A percentile compares a stretch with the other conserved stretches of the same genome.
These are phyloP conservation scores for Callionymus lyra DNA, from an alignment of 2,113 vertebrate genomes.

Conservation along the genomic window DNA sequence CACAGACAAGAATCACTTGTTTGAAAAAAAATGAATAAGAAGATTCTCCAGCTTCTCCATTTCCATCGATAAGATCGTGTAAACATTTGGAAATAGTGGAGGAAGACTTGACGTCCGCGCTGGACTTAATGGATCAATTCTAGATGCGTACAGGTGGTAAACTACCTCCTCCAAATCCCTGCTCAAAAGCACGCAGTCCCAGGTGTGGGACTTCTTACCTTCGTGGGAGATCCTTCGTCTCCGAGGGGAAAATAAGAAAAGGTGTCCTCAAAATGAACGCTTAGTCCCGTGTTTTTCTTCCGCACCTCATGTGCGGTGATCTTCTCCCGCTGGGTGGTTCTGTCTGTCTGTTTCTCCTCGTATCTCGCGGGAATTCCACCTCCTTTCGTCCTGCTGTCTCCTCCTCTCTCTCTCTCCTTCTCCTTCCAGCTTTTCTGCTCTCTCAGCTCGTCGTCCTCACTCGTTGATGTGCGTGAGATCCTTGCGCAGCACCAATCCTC, in stretches of 20 bases:
- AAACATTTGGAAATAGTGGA: not conserved
- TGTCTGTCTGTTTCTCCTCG: constrained; percentile 13
- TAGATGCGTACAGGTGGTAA: constrained; percentile 32
- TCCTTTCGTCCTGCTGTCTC: constrained; percentile 2
- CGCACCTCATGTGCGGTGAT: constrained; percentile 29
- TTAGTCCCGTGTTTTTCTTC: constrained; percentile 27
- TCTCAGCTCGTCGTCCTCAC: constrained; percentile 33
- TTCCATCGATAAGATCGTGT: no score
- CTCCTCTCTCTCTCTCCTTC: not conserved
- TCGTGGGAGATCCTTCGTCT: constrained; percentile 8
- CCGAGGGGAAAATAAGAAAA: not conserved
- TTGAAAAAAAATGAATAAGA: no score
- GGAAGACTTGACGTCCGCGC: not conserved
- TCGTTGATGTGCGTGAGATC: not conserved
- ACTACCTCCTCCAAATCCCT: not conserved
- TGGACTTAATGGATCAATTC: constrained; percentile 29
- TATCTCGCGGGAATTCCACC: constrained; percentile 43
- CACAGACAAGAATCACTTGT: no score
- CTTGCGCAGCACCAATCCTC: not conserved
- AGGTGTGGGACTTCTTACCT: constrained; percentile 26
- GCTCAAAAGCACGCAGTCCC: no score
- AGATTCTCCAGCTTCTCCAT: no score
- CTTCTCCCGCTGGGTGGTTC: constrained; percentile 7
- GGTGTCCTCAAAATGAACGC: constrained; percentile 14
- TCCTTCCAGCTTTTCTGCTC: constrained; percentile 1